Evolutionary conservation across 2,888 invertebrate genomes (phyloP), one percentile per base, ranked within the genome.

Genomic region (Drosophila parthenogenetica): DNA sequence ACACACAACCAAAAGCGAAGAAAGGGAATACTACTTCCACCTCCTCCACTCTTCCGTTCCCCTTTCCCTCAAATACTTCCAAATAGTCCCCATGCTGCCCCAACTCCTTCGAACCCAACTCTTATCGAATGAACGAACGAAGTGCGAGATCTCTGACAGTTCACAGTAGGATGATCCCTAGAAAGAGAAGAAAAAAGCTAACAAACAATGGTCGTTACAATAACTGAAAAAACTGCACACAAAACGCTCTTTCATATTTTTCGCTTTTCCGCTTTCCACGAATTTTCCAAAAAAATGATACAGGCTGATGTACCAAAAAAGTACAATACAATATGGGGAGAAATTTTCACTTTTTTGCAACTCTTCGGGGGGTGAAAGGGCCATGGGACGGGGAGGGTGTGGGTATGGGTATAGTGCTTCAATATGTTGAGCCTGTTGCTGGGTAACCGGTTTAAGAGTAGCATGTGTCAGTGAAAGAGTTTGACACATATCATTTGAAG

Each of bases 401-500:
- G 19, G 2, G n/a, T n/a, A n/a, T 29, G 25, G 1, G 7, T 25
- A 8, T 8, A 8, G 29, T 29, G 29, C 8, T 43, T 45, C 5
- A 45, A 17, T 13, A 39, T 50, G 35, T 39, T 32, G 39, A 17
- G 39, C 49, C 40, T 29, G 43, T 29, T 35, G 60, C 16, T 37
- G 42, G 42, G 22, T 51, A 68, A 68, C 61, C 40, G 62, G 68
- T 61, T 53, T 50, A 37, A 55, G 49, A 61, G 70, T 58, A 62
- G 69, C 68, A 72, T 84, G 64, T 76, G 82, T 71, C 79, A 59
- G 59, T 67, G 69, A 60, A 65, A 70, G 71, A 67, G 70, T 80
- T 87, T 80, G 83, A 87, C 84, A 87, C 83, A 79, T 85, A 80
- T 78, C 78, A 82, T 69, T 62, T 81, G 69, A 81, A 82, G 77